phyloP scores from a whole-genome alignment of 2,113 vertebrate genomes.

The Pangasianodon hypophthalmus region DNA sequence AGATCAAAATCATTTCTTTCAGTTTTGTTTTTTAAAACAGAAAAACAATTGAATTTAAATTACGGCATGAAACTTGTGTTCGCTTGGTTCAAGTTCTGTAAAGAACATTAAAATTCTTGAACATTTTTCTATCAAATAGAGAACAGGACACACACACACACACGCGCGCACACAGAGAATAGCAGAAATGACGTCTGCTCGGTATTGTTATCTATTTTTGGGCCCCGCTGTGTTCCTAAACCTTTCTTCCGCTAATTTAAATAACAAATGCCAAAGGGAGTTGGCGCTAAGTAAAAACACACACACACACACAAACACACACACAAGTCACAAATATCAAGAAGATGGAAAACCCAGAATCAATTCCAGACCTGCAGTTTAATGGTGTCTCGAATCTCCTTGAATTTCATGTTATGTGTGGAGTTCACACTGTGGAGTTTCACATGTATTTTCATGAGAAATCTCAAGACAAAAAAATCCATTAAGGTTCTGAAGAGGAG shows the following conservation, averaged over 20 bases:
- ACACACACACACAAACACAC: conserved; percentile 20
- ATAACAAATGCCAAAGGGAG: conserved; percentile 46
- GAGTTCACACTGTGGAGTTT: background rate
- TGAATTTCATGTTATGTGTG: background rate
- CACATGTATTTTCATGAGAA: background rate
- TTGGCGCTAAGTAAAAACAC: background rate
- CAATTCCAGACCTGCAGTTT: background rate
- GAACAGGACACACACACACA: background rate
- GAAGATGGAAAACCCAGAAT: background rate
- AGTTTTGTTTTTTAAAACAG: background rate
- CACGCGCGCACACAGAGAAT: background rate
- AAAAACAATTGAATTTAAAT: background rate
- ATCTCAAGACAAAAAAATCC: background rate
- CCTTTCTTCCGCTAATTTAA: conserved; percentile 43
- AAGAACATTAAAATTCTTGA: no score
- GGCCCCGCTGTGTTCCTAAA: conserved; percentile 12
- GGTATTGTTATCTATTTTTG: conserved; percentile 16
- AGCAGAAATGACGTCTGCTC: background rate
- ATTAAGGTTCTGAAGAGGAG: background rate
- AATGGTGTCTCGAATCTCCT: background rate
- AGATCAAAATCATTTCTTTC: background rate
- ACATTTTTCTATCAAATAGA: background rate
- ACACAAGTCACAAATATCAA: conserved; percentile 11
- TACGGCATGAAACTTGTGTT: background rate
- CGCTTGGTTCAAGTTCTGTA: background rate